Percentiles rank a stretch among this genome's conserved stretches.
phyloP scores from a whole-genome alignment of 2,888 invertebrate genomes.

The Cacoxenus indagator region DNA sequence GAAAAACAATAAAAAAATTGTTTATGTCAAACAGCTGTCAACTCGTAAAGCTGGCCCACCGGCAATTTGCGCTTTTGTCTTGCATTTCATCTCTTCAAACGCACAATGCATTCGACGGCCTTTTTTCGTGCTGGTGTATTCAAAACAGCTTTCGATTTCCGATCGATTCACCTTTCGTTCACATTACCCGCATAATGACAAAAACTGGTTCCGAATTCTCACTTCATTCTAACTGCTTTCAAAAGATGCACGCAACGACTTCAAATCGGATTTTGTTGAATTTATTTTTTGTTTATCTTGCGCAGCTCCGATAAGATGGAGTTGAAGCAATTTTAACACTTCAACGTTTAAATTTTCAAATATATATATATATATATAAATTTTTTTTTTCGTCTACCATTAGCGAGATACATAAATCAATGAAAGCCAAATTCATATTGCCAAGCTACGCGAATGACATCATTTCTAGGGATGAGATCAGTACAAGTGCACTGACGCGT shows the following conservation, averaged over 20 bases:
- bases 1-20: constrained; percentile 10
- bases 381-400: too few relatives aligned
- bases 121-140: not conserved
- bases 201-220: not conserved
- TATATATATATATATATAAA: too few relatives aligned
- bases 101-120: not conserved
- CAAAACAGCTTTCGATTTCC: constrained; percentile 32
- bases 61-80: not conserved
- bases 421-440: too few relatives aligned
- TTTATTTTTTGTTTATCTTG: not conserved
- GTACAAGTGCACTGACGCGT: not conserved
- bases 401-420: too few relatives aligned
- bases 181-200: not conserved
- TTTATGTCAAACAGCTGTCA: constrained; percentile 46
- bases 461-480: not conserved
- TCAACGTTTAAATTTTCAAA: not conserved
- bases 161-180: not conserved
- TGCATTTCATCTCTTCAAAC: not conserved
- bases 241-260: too few relatives aligned
- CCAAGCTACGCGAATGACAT: not conserved
- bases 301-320: too few relatives aligned
- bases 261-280: not conserved
- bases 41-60: constrained; percentile 18
- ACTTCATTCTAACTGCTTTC: not conserved
- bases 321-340: not conserved